Evolutionary conservation across 2,113 vertebrate species (phyloP), one percentile per base, ranked within the genome.

Genomic region (Calidris pugnax): DNA sequence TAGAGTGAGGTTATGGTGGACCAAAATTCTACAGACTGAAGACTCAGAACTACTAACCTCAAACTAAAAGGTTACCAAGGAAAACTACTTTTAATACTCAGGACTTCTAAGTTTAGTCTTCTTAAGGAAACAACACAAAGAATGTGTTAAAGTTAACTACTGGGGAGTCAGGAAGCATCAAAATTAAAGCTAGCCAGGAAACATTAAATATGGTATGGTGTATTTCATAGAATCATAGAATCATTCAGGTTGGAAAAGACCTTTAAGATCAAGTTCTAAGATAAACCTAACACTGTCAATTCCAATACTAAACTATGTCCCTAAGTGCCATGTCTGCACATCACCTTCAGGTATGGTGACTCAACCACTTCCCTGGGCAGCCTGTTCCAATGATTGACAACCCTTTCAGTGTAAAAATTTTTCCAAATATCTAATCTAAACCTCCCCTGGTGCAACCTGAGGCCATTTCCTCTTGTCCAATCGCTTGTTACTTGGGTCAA

Each of bases 21-120:
- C 21, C 81, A 64, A 74, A 90, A 75, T 62, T 84, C 39, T 63
- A 59, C 37, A 94, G 51, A 80, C 2, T 39, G 28, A 93, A 80
- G 45, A 59, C 30, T 89, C 35, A 57, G 19, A 90, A 88, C 6
- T 74, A 73, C 0, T 4, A 69, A 86, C 62, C 33, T 75, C 60
- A 95, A 95, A 91, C 66, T 2, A 62, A 94, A 91, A 95, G 27
- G 41, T 94, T 96, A 97, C 2, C 5, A 32, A 87, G 82, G n/a
- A 96, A 51, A 80, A 83, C 4, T 55, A 83, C 57, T 95, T 89
- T 75, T 96, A 97, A 93, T 45, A 85, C 43, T 68, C 28, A 56
- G 1, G 4, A 71, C 14, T 83, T 80, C 43, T 77, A 59, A 79
- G 55, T 60, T 75, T 60, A 79, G 18, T 56, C 32, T 24, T 59